Base-by-base conservation (phyloP, 2,797 vertebrate genomes). In the Enteromius anoplus region DNA sequence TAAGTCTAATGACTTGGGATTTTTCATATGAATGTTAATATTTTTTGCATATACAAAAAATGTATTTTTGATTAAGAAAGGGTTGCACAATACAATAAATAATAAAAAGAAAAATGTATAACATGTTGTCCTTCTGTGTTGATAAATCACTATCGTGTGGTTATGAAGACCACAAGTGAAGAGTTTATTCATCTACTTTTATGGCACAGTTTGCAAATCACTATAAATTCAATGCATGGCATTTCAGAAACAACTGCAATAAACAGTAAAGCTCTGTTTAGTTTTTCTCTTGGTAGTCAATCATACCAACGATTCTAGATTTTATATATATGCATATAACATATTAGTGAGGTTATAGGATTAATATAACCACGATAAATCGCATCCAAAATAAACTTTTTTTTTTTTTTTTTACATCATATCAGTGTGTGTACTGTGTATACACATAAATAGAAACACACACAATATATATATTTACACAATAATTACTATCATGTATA, bases 31-130 rank as follows among this genome's bases (percentile, higher is more conserved):
- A 71, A 58, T 14, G 19, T 37, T 11, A 5, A 51, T 73, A 49
- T 65, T 75, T 77, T 78, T 65, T 51, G 49, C 21, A 64, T 3
- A 55, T 55, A 29, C 29, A 75, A n/a, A 53, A 76, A 26, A 12
- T 60, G 21, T 26, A 34, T 81, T 81, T 81, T 81, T 29, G 65
- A 72, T 72, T 47, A n/a, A 34, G 19, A 72, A 6, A 40, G 0
- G 1, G 65, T 69, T 69, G 32, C 58, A 81, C 19, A 26, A 19
- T 40, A n/a, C 42, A 26, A 49, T 75, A 23, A 42, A 29, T n/a
- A 6, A 62, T 6, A 51, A 81, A 73, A 60, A 45, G 60, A 66
- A 62, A 26, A 51, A 15, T 32, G 19, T 19, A 5, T 0, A 29
- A 45, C 45, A 9, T 64, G 1, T 23, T 23, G 4, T 32, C 12